These are phyloP conservation scores for Deroplatys truncata DNA, from an alignment of 2,888 invertebrate species.

Conservation along the genomic window DNA sequence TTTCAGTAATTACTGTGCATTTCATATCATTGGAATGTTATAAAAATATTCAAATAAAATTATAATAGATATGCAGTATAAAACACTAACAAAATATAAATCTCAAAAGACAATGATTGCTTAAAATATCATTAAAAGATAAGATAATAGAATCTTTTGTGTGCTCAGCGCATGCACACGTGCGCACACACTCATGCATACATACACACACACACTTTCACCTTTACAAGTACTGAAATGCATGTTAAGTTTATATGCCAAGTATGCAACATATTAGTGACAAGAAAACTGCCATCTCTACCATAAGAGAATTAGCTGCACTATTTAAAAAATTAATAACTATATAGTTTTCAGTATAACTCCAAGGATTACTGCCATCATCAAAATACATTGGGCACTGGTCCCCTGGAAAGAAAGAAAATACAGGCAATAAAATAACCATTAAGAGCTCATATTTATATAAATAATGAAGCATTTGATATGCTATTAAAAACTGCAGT, in stretches of 20 bases:
- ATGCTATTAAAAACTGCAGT: no score
- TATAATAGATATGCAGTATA: neutral
- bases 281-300: neutral
- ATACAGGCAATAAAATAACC: neutral
- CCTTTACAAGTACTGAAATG: neutral
- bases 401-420: conserved; percentile 58
- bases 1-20: no score
- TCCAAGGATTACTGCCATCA: conserved; percentile 86
- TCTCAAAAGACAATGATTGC: neutral
- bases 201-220: neutral
- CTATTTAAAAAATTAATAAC: conserved; percentile 57
- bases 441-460: no score
- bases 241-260: neutral
- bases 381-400: conserved; percentile 98
- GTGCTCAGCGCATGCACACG: neutral
- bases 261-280: neutral
- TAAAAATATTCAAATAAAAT: neutral
- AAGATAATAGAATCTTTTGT: neutral
- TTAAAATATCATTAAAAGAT: neutral
- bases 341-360: conserved; percentile 63
- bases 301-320: neutral
- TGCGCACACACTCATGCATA: no score
- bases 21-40: neutral
- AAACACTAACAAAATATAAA: neutral
- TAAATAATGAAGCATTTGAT: no score